Conservation (phyloP, 2,888 invertebrate species). For the Spodoptera littoralis region DNA sequence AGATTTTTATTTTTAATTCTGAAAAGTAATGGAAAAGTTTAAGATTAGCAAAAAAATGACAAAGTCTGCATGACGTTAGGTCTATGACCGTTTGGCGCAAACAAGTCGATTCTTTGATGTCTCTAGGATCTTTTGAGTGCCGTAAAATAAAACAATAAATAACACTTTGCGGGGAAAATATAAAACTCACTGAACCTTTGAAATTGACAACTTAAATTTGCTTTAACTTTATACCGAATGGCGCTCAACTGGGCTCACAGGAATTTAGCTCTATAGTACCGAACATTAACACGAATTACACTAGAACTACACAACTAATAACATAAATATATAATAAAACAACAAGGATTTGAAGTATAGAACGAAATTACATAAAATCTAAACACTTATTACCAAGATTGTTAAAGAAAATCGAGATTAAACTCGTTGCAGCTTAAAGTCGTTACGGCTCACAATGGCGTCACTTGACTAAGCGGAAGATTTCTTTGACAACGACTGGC, state of each 20-base stretch:
- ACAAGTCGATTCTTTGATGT: slow-evolving; percentile 19
- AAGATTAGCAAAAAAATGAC: slow-evolving; percentile 46
- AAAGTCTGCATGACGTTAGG: slow-evolving; percentile 39
- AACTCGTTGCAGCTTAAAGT: slow-evolving; percentile 90
- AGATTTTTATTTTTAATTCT: slow-evolving; percentile 68
- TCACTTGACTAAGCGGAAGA: slow-evolving; percentile 90
- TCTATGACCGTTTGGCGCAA: slow-evolving; percentile 27
- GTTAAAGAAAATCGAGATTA: slow-evolving; percentile 91
- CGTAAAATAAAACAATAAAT: neutral
- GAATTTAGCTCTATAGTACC: slow-evolving; percentile 91
- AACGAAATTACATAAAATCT: slow-evolving; percentile 71
- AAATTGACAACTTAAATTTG: slow-evolving; percentile 70
- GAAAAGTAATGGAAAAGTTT: slow-evolving; percentile 65
- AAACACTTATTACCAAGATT: slow-evolving; percentile 88
- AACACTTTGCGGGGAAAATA: slow-evolving; percentile 34
- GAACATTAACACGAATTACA: slow-evolving; percentile 85
- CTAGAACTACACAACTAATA: slow-evolving; percentile 76
- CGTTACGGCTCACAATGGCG: slow-evolving; percentile 96
- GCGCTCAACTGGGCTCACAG: slow-evolving; percentile 91
- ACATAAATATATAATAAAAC: slow-evolving; percentile 83
- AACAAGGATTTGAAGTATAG: slow-evolving; percentile 82
- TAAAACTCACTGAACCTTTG: slow-evolving; percentile 52
- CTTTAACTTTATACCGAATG: slow-evolving; percentile 87
- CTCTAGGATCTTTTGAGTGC: slow-evolving; percentile 14
- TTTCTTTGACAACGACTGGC: slow-evolving; percentile 71